Percentiles rank a stretch among this genome's conserved stretches.
phyloP scores from a whole-genome alignment of 2,888 invertebrate species.

The Microplitis deprimator region DNA sequence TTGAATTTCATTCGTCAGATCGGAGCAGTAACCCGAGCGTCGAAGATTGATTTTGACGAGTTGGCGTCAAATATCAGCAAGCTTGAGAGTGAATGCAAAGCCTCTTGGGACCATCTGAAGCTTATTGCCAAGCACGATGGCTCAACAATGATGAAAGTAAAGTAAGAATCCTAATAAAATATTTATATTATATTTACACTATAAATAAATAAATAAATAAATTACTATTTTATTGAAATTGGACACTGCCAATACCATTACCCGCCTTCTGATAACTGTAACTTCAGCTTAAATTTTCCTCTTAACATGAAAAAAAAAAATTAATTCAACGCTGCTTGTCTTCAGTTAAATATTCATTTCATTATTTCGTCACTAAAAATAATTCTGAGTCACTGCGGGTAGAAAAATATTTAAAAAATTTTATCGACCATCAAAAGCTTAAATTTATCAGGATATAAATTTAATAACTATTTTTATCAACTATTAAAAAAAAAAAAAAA shows the following conservation, averaged over 20 bases:
- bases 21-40: constrained; percentile 90
- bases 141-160: constrained; percentile 89
- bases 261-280: background rate
- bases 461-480: no score
- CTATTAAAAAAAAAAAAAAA: background rate
- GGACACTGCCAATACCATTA: background rate
- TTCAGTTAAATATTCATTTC: no score
- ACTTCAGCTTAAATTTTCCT: background rate
- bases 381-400: no score
- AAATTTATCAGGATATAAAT: no score
- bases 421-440: no score
- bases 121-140: constrained; percentile 96
- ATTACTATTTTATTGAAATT: background rate
- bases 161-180: constrained; percentile 72
- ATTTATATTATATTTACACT: background rate
- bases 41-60: constrained; percentile 96
- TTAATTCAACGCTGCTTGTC: background rate
- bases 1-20: constrained; percentile 74
- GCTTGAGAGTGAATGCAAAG: constrained; percentile 96
- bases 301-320: background rate
- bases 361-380: no score
- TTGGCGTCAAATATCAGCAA: constrained; percentile 87
- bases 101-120: constrained; percentile 96
- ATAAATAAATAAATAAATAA: background rate
- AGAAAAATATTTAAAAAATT: no score